These are phyloP conservation scores for Pristionchus entomophagus DNA, from an alignment of 2,888 invertebrate species.

Conservation along the genomic window DNA sequence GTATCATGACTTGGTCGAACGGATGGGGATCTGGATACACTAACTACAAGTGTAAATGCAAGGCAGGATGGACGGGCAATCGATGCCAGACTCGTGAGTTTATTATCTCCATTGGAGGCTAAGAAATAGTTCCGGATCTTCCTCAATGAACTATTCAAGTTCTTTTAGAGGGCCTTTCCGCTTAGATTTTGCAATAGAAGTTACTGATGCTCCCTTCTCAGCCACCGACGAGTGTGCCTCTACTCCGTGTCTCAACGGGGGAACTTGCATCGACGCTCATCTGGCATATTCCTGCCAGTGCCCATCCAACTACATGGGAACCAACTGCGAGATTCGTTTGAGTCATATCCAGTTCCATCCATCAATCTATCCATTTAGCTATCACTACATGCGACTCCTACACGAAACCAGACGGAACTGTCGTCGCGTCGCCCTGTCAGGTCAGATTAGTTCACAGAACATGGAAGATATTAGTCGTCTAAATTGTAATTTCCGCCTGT, in stretches of 20 bases:
- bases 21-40: neutral
- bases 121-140: too few species aligned
- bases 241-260: conserved; percentile 2
- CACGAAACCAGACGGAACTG: neutral
- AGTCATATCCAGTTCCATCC: too few species aligned
- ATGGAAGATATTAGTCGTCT: too few species aligned
- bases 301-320: neutral
- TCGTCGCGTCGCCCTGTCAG: neutral
- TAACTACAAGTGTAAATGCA: conserved; percentile 12
- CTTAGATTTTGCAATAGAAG: neutral
- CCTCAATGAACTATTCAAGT: neutral
- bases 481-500: too few species aligned
- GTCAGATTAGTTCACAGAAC: too few species aligned
- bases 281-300: neutral
- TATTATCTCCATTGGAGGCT: neutral
- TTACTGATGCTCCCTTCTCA: neutral
- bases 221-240: conserved; percentile 6
- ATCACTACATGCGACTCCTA: neutral
- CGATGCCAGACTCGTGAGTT: neutral
- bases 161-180: neutral
- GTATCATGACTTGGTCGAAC: too few species aligned
- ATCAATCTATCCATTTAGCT: neutral
- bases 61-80: neutral
- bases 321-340: neutral
- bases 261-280: conserved; percentile 3